A percentile compares a stretch with the other conserved stretches of the same genome.
Evolutionary conservation across 1,140 invertebrate genomes (phyloP).

Genomic region (Zaprionus tsacasi): DNA sequence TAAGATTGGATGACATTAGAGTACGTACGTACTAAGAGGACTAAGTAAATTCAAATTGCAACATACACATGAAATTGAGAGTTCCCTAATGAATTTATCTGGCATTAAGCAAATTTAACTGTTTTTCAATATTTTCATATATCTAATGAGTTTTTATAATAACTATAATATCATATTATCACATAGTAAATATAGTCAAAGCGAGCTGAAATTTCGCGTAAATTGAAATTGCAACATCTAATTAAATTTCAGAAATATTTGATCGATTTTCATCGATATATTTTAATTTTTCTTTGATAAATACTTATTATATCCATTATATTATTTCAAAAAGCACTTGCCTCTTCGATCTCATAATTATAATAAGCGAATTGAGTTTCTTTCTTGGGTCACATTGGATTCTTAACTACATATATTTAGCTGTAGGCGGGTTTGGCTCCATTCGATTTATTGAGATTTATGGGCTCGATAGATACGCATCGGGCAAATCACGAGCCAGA

Average conservation of each 20-base stretch:
- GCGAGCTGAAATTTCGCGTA: too few species aligned
- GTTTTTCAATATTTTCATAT: background rate
- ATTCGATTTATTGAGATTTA: conserved; percentile 66
- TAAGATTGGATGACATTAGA: background rate
- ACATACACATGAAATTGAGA: background rate
- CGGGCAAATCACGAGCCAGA: conserved; percentile 32
- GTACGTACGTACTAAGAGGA: too few species aligned
- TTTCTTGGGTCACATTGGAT: conserved; percentile 24
- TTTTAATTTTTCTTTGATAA: too few species aligned
- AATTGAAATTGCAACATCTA: too few species aligned
- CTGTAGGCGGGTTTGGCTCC: background rate
- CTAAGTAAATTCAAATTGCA: background rate
- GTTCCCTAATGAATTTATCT: background rate
- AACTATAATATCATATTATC: background rate
- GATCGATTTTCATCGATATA: too few species aligned
- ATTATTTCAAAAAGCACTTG: background rate
- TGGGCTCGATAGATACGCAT: conserved; percentile 39
- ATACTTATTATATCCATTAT: background rate
- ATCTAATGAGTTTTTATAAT: background rate
- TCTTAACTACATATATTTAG: conserved; percentile 6
- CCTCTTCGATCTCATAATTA: background rate
- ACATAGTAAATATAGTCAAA: too few species aligned
- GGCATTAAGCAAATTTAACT: background rate
- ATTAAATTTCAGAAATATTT: too few species aligned
- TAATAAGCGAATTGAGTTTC: background rate